phyloP scores from a whole-genome alignment of 2,888 invertebrate genomes.

The Ophion ventricosus region DNA sequence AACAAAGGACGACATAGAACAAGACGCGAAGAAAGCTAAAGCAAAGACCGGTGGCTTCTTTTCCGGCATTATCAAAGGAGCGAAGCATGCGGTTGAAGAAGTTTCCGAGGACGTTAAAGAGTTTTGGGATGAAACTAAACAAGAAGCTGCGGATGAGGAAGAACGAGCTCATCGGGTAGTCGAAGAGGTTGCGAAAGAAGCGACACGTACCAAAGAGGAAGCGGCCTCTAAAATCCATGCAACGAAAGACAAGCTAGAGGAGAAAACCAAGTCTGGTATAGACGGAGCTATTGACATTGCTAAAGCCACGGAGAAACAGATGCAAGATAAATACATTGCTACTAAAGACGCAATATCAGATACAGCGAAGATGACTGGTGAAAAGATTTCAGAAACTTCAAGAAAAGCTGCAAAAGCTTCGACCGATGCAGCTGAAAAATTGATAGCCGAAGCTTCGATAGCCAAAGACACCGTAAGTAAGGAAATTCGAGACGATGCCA shows the following conservation, averaged over 20 bases:
- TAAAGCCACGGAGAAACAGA: slow-evolving; percentile 44
- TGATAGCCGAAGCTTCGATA: slow-evolving; percentile 47
- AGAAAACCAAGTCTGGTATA: slow-evolving; percentile 44
- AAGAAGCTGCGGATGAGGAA: slow-evolving; percentile 70
- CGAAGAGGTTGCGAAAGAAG: slow-evolving; percentile 54
- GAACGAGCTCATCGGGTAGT: slow-evolving; percentile 66
- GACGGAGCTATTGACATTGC: slow-evolving; percentile 43
- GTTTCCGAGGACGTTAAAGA: slow-evolving; percentile 75
- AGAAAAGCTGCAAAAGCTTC: slow-evolving; percentile 40
- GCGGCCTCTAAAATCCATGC: slow-evolving; percentile 24
- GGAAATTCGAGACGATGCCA: slow-evolving; percentile 57
- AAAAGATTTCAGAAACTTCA: slow-evolving; percentile 37
- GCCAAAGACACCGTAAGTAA: slow-evolving; percentile 58
- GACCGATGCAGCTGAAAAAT: slow-evolving; percentile 61
- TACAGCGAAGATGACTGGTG: slow-evolving; percentile 53
- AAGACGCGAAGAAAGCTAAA: slow-evolving; percentile 67
- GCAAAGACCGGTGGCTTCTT: slow-evolving; percentile 68
- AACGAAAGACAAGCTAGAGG: slow-evolving; percentile 33
- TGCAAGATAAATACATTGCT: slow-evolving; percentile 44
- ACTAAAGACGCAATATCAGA: slow-evolving; percentile 34
- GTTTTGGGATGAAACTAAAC: slow-evolving; percentile 75
- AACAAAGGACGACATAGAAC: slow-evolving; percentile 77
- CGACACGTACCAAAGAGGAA: slow-evolving; percentile 62
- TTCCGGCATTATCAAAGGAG: slow-evolving; percentile 72
- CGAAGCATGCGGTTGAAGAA: slow-evolving; percentile 70